Evolutionary conservation across 2,888 invertebrate species (phyloP).

Genomic region (Aleiodes testaceus): DNA sequence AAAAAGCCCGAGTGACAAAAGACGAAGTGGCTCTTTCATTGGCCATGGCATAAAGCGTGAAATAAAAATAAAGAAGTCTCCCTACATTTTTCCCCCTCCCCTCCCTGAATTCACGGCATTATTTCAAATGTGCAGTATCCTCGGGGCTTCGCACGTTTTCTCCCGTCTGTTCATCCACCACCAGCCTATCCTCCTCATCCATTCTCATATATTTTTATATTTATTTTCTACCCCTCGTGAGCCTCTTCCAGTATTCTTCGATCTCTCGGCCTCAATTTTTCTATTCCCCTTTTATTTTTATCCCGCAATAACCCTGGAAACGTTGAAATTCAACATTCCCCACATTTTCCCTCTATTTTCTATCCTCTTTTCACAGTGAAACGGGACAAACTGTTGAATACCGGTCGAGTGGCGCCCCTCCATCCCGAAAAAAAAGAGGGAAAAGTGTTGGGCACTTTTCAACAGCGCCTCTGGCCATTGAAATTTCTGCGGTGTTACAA

Average conservation of each 20-base stretch:
- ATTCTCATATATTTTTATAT: neutral
- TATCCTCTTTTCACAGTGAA: constrained; percentile 32
- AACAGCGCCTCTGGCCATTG: constrained; percentile 39
- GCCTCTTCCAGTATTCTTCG: constrained; percentile 3
- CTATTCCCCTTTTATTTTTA: constrained; percentile 25
- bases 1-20: constrained; percentile 66
- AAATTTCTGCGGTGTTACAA: constrained; percentile 32
- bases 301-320: constrained; percentile 17
- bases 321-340: constrained; percentile 34
- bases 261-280: neutral
- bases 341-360: constrained; percentile 33
- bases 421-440: constrained; percentile 17
- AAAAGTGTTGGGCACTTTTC: constrained; percentile 43
- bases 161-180: constrained; percentile 44
- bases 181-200: neutral
- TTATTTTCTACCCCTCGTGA: constrained; percentile 20
- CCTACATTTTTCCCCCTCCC: constrained; percentile 24
- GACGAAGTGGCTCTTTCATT: constrained; percentile 68
- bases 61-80: constrained; percentile 60
- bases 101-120: constrained; percentile 41
- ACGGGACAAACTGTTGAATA: constrained; percentile 48
- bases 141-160: constrained; percentile 43
- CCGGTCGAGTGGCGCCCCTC: constrained; percentile 37
- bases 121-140: constrained; percentile 52
- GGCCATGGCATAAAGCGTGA: constrained; percentile 61